Evolutionary conservation across 2,888 invertebrate genomes (phyloP), one percentile per base, ranked within the genome.

Genomic region (Mactromeris polynyma): DNA sequence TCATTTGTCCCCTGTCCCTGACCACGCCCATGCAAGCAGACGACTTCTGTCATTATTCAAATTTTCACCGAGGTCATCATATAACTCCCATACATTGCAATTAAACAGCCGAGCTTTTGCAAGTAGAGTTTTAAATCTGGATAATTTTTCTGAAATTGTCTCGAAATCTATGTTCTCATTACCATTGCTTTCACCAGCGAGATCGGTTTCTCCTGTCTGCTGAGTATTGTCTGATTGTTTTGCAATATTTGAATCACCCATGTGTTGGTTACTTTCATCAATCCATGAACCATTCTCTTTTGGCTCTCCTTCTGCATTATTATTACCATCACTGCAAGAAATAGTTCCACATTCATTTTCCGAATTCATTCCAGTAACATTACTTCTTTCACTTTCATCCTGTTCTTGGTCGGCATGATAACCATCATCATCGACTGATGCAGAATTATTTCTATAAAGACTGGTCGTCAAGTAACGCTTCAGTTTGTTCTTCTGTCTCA

Each of bases 21-120:
- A 82, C 82, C 82, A 82, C 11, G 82, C 82, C 82, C 82, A 82
- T 2, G 82, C 40, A 17, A 82, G 82, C n/a, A 82, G 38, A 21
- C 40, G 58, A n/a, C 64, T 64, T n/a, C 33, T 64, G 40, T 40
- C 38, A 54, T 64, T 40, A 38, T 64, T 17, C 17, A 73, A 11
- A 33, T 64, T 64, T 54, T 38, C 26, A n/a, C 64, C 11, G 2
- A 0, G n/a, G 38, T 40, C 58, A 17, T 82, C 40, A 64, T 19
- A 19, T 36, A 82, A 54, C 26, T 82, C 82, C 82, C 82, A 82
- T 64, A 58, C 9, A 36, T 82, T 64, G 40, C 82, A 40, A 38
- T 40, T n/a, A 11, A n/a, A n/a, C 14, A 33, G 38, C 2, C 17
- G 7, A 38, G 38, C 64, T 64, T 82, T 33, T 6, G 40, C 40